These are phyloP conservation scores for Scomber colias DNA, from an alignment of 2,113 vertebrate genomes.

Conservation along the genomic window DNA sequence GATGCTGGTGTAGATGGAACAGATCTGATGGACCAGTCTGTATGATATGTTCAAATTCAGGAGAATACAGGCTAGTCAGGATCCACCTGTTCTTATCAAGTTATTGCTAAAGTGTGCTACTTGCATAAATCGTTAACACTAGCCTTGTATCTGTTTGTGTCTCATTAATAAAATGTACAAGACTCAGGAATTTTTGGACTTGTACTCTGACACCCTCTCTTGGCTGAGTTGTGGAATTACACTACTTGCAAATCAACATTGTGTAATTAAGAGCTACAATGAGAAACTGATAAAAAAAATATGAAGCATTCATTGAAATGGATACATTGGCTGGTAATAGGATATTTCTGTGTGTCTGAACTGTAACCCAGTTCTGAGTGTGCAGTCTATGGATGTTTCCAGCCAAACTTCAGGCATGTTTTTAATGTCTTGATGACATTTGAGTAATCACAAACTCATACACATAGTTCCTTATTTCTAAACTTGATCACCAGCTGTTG, in stretches of 20 bases:
- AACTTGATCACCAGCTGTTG: not conserved
- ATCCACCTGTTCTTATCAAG: not conserved
- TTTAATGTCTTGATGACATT: not conserved
- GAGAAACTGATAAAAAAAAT: no score
- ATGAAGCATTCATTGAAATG: not conserved
- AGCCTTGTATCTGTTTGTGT: not conserved
- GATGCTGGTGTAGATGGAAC: not conserved
- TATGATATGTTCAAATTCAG: no score
- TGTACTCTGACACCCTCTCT: conserved; percentile 25
- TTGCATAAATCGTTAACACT: not conserved
- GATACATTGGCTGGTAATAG: not conserved
- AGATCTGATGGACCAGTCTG: no score
- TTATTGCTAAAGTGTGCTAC: not conserved
- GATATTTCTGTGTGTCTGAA: not conserved
- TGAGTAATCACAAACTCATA: not conserved
- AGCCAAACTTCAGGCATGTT: not conserved
- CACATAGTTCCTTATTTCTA: not conserved
- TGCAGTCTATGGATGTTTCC: not conserved
- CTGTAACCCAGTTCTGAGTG: not conserved
- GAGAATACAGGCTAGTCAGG: not conserved
- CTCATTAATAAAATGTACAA: not conserved
- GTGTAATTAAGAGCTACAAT: no score
- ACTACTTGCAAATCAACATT: no score
- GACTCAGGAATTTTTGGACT: not conserved
- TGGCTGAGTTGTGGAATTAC: conserved; percentile 41